phyloP scores from a whole-genome alignment of 2,888 invertebrate genomes.

The Drosophila limbata region DNA sequence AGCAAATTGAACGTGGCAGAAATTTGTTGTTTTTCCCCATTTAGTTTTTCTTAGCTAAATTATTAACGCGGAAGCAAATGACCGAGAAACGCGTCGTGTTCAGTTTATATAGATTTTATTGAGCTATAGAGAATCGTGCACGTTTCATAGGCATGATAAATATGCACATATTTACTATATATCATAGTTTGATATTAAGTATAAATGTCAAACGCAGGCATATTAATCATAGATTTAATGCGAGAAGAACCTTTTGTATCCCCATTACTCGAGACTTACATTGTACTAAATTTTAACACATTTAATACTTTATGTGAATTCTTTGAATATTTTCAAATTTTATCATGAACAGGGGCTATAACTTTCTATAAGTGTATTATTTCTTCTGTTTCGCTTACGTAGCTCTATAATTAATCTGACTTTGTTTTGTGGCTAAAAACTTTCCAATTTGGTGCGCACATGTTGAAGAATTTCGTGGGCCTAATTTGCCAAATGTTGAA shows the following conservation, averaged over 20 bases:
- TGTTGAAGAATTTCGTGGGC: conserved; percentile 38
- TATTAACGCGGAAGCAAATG: conserved; percentile 55
- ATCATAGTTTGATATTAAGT: neutral
- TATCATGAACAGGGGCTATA: neutral
- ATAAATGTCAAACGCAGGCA: neutral
- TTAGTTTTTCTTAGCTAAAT: conserved; percentile 32
- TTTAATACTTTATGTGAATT: no score
- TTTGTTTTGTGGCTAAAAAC: conserved; percentile 16
- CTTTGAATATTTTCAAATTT: neutral
- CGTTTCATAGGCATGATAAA: conserved; percentile 10
- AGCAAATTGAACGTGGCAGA: conserved; percentile 52
- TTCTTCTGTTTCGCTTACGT: neutral
- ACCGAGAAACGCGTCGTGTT: conserved; percentile 28
- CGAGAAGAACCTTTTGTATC: neutral
- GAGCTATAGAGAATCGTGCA: conserved; percentile 16
- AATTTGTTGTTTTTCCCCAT: conserved; percentile 7
- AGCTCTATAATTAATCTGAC: neutral
- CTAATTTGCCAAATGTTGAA: conserved; percentile 41
- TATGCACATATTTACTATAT: neutral
- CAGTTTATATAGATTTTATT: conserved; percentile 21
- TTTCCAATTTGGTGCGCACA: conserved; percentile 35
- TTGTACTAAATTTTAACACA: no score
- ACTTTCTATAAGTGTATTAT: neutral
- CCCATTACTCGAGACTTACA: no score
- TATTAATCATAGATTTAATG: neutral